Conservation (phyloP, 2,888 invertebrate species). For the Lochmaea crataegi region DNA sequence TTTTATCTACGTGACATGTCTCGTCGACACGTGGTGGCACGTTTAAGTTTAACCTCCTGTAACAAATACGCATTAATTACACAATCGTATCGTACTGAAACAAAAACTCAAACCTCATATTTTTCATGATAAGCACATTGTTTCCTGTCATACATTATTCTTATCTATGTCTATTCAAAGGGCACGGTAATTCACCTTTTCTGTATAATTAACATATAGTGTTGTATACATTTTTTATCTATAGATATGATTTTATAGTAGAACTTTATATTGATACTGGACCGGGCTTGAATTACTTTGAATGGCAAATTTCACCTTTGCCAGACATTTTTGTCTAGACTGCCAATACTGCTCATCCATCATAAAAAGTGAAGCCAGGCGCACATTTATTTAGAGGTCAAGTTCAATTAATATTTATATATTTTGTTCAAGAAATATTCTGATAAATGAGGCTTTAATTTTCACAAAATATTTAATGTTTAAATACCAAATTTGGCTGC, state of each 20-base stretch:
- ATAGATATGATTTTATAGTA: neutral
- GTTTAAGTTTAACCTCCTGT: neutral
- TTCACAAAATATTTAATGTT: too few relatives aligned
- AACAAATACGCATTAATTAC: neutral
- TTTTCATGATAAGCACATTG: neutral
- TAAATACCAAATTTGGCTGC: too few relatives aligned
- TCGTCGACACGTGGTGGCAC: conserved; percentile 4
- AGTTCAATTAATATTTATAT: too few relatives aligned
- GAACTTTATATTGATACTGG: neutral
- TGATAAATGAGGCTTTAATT: too few relatives aligned
- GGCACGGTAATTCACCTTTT: conserved; percentile 7
- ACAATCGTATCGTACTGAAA: neutral
- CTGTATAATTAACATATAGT: neutral
- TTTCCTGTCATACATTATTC: conserved; percentile 1
- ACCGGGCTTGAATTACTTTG: neutral
- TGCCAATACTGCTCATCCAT: too few relatives aligned
- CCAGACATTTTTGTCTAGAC: too few relatives aligned
- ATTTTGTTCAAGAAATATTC: too few relatives aligned
- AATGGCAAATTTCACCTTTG: neutral
- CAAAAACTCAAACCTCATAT: neutral
- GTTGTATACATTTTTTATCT: neutral
- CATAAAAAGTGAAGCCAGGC: too few relatives aligned
- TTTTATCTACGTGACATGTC: conserved; percentile 1
- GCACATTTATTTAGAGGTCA: too few relatives aligned
- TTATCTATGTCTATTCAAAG: conserved; percentile 2